Evolutionary conservation across 2,797 vertebrate species (phyloP), one percentile per base, ranked within the genome.

Genomic region (Erethizon dorsatum): DNA sequence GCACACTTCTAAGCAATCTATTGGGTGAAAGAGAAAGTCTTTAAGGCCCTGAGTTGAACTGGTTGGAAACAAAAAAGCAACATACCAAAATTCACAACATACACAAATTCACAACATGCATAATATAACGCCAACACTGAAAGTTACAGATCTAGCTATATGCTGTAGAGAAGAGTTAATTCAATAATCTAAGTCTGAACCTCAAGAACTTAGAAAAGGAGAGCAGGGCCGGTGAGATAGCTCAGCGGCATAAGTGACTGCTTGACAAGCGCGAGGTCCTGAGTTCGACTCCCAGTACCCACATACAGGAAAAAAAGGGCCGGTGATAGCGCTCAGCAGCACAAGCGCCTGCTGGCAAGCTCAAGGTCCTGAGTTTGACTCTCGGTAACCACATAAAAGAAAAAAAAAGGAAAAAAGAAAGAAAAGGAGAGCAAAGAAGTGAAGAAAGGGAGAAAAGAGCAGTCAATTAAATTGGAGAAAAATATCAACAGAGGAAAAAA

Each of bases 401-500:
- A n/a, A n/a, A n/a, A n/a, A n/a, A n/a, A n/a, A n/a, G n/a, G n/a
- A n/a, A n/a, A n/a, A n/a, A n/a, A n/a, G n/a, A n/a, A n/a, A 31
- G 63, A 54, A 63, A 93, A 80, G 15, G 59, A 41, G 10, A 65
- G 15, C 61, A 92, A 77, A 37, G 33, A 63, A 92, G 22, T 2
- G 5, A 83, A 45, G 28, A 73, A 41, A 28, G 10, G 17, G 4
- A 6, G 54, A 10, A 37, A 33, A 9, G 13, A 71, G 13, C 15
- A 67, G 63, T 85, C 45, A 96, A 89, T 82, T 41, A 61, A 63
- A 88, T 26, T 69, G 15, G 14, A 92, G 52, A 59, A 37, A 84
- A 61, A 54, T 59, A 67, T 54, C 26, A 63, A 73, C 1, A 86
- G 3, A 80, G 22, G n/a, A n/a, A 75, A 88, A 69, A 94, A 61